Evolutionary conservation across 1,140 invertebrate species (phyloP).

Genomic region (Globodera ellingtonae): DNA sequence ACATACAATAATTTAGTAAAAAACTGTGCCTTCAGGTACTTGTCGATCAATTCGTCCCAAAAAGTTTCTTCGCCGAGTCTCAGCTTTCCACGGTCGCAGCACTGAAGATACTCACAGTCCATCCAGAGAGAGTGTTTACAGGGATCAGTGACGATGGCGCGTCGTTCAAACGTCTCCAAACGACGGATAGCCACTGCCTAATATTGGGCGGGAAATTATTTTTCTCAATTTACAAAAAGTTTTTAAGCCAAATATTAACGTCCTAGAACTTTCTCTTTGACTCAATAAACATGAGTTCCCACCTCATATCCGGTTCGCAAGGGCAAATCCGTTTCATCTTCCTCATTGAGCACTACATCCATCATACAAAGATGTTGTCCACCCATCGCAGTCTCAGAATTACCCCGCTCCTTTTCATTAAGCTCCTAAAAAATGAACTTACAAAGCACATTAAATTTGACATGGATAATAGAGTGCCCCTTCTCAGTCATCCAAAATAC

Average conservation of each 20-base stretch:
- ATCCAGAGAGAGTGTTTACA: slow-evolving; percentile 51
- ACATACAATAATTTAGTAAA: neutral
- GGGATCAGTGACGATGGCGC: slow-evolving; percentile 14
- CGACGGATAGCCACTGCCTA: slow-evolving; percentile 31
- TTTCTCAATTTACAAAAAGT: no score
- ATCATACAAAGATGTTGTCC: slow-evolving; percentile 21
- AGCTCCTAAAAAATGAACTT: neutral
- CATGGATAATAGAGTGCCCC: no score
- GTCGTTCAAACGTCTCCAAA: slow-evolving; percentile 7
- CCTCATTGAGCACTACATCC: slow-evolving; percentile 23
- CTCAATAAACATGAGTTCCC: neutral
- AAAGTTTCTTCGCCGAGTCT: slow-evolving; percentile 53
- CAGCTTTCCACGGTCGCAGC: slow-evolving; percentile 54
- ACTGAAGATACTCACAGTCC: slow-evolving; percentile 59
- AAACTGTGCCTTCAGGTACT: slow-evolving; percentile 55
- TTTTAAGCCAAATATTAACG: slow-evolving; percentile 14
- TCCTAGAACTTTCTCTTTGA: neutral
- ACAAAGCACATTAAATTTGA: neutral
- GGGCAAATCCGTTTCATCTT: slow-evolving; percentile 16
- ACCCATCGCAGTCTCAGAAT: neutral
- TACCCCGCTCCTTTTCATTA: neutral
- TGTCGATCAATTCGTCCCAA: slow-evolving; percentile 62
- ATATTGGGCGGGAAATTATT: no score
- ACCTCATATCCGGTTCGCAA: slow-evolving; percentile 27
- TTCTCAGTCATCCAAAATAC: no score